Evolutionary conservation across 2,888 invertebrate species (phyloP).

Genomic region (Helleia helle): DNA sequence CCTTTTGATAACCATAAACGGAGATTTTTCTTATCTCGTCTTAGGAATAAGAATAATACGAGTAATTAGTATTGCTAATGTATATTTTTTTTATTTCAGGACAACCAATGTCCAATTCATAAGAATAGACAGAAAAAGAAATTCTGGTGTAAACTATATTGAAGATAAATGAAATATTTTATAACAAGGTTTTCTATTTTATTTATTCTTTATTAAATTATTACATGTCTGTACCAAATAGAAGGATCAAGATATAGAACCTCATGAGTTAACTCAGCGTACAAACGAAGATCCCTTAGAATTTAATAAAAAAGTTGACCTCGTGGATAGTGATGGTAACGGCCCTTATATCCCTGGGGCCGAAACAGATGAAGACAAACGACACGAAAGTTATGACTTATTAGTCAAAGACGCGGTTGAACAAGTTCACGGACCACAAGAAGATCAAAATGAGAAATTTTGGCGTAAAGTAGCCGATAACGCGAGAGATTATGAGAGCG

Average conservation of each 20-base stretch:
- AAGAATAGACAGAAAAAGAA: constrained; percentile 29
- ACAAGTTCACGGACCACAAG: constrained; percentile 58
- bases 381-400: constrained; percentile 60
- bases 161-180: background rate
- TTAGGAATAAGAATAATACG: too few species aligned
- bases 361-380: constrained; percentile 64
- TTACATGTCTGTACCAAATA: constrained; percentile 66
- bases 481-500: constrained; percentile 43
- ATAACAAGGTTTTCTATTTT: too few species aligned
- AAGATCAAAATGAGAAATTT: constrained; percentile 47
- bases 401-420: constrained; percentile 56
- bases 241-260: constrained; percentile 32
- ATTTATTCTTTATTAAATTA: constrained; percentile 29
- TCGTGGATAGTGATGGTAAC: constrained; percentile 43
- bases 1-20: too few species aligned
- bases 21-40: too few species aligned
- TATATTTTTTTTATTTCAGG: constrained; percentile 46
- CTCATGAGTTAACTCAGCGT: constrained; percentile 13
- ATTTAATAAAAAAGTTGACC: constrained; percentile 38
- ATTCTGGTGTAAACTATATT: constrained; percentile 4
- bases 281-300: constrained; percentile 33
- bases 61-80: background rate
- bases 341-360: constrained; percentile 73
- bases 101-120: constrained; percentile 46
- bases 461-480: constrained; percentile 63